Evolutionary conservation across 2,888 invertebrate genomes (phyloP).

Genomic region (Tetragonula carbonaria): DNA sequence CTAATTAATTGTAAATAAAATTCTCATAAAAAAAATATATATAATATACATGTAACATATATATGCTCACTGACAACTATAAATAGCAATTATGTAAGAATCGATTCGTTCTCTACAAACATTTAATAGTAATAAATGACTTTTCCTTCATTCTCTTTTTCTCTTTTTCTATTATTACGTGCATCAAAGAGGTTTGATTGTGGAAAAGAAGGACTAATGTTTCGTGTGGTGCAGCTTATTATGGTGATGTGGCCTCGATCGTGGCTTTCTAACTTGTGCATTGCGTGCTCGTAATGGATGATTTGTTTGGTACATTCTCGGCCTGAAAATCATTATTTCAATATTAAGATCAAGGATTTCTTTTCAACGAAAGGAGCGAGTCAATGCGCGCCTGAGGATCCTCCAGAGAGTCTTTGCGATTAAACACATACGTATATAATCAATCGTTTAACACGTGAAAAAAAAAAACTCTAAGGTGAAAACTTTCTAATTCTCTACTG

Average conservation of each 20-base stretch:
- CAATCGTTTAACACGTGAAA: neutral
- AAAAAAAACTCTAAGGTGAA: neutral
- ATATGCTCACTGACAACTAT: constrained; percentile 57
- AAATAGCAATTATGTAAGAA: constrained; percentile 55
- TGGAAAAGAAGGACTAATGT: constrained; percentile 69
- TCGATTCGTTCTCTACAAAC: constrained; percentile 52
- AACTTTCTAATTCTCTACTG: neutral
- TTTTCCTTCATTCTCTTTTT: constrained; percentile 24
- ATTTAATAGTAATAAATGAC: constrained; percentile 51
- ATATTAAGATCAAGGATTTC: constrained; percentile 63
- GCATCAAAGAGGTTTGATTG: constrained; percentile 63
- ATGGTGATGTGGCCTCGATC: constrained; percentile 79
- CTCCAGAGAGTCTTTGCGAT: neutral
- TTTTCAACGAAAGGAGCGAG: too few relatives aligned
- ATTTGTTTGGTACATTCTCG: constrained; percentile 74
- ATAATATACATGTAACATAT: constrained; percentile 44
- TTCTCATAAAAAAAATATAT: constrained; percentile 53
- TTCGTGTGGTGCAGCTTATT: constrained; percentile 80
- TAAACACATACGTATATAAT: neutral
- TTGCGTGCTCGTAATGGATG: constrained; percentile 73
- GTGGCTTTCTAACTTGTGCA: constrained; percentile 76
- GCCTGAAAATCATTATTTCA: constrained; percentile 77
- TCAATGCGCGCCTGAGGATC: neutral
- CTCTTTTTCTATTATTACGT: constrained; percentile 44
- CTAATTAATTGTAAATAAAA: constrained; percentile 50